phyloP scores from a whole-genome alignment of 2,797 vertebrate species.

The Ciconia nigra region DNA sequence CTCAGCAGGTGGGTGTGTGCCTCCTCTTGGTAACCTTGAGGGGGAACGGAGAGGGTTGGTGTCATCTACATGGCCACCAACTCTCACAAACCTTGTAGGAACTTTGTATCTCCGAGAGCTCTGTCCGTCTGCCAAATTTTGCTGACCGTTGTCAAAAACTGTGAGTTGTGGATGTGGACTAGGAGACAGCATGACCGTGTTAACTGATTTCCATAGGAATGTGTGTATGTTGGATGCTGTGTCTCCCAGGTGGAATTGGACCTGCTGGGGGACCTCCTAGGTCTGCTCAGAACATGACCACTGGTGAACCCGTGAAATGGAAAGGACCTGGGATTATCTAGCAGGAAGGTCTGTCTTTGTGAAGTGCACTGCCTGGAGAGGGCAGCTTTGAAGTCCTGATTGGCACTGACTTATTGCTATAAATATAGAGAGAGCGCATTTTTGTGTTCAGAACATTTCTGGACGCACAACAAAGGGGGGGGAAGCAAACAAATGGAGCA shows the following conservation, averaged over 20 bases:
- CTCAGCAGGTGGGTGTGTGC: not conserved
- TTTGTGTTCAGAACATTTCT: not conserved
- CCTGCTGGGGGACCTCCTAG: not conserved
- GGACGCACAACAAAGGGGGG: constrained; percentile 28
- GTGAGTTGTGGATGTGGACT: not conserved
- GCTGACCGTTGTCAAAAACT: not conserved
- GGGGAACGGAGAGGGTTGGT: rapidly evolving
- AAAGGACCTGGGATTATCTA: not conserved
- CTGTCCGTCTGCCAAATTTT: not conserved
- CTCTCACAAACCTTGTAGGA: not conserved
- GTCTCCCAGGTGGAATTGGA: not conserved
- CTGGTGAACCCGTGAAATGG: not conserved
- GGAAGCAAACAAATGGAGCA: constrained; percentile 1
- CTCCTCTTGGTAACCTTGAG: not conserved
- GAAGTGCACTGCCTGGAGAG: constrained; percentile 4
- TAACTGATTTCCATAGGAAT: not conserved
- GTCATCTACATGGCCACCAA: not conserved
- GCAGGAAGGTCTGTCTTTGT: constrained; percentile 28
- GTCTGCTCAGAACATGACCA: not conserved
- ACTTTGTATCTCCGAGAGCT: not conserved
- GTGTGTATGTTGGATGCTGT: not conserved
- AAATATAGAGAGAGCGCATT: not conserved
- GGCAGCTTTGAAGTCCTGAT: constrained; percentile 44
- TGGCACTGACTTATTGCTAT: not conserved
- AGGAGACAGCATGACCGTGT: not conserved